phyloP scores from a whole-genome alignment of 2,797 vertebrate species.

The Enteromius anoplus region DNA sequence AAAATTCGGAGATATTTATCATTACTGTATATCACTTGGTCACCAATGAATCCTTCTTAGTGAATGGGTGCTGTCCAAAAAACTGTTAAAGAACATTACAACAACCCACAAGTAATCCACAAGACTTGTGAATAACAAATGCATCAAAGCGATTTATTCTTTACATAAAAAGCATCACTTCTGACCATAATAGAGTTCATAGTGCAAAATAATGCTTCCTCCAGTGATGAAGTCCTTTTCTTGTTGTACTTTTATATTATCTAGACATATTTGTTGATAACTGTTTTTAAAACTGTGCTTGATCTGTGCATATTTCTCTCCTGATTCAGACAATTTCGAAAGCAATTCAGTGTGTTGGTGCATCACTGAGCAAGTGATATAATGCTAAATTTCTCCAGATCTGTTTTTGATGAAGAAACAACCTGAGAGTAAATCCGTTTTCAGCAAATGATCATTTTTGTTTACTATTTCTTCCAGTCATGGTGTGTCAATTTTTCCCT shows the following conservation, averaged over 20 bases:
- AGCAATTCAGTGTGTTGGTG: background rate
- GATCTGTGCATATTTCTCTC: background rate
- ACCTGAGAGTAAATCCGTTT: background rate
- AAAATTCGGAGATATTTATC: background rate
- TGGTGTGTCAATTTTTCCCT: background rate
- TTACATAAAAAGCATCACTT: background rate
- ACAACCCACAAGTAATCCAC: background rate
- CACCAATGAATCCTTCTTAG: background rate
- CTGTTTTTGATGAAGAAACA: background rate
- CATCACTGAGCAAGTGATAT: background rate
- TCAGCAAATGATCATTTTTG: background rate
- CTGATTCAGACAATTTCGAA: background rate
- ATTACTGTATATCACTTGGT: background rate
- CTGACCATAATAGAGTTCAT: too few species aligned
- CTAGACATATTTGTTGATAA: background rate
- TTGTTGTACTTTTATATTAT: background rate
- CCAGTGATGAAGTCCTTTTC: background rate
- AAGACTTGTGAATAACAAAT: background rate
- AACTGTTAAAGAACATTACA: background rate
- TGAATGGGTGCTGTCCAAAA: background rate
- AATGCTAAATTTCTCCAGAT: background rate
- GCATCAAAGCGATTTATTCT: background rate
- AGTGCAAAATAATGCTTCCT: background rate
- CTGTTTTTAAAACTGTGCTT: background rate
- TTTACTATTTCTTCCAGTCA: background rate